These are phyloP conservation scores for Agonopterix arenella DNA, from an alignment of 2,888 invertebrate species.

Conservation along the genomic window DNA sequence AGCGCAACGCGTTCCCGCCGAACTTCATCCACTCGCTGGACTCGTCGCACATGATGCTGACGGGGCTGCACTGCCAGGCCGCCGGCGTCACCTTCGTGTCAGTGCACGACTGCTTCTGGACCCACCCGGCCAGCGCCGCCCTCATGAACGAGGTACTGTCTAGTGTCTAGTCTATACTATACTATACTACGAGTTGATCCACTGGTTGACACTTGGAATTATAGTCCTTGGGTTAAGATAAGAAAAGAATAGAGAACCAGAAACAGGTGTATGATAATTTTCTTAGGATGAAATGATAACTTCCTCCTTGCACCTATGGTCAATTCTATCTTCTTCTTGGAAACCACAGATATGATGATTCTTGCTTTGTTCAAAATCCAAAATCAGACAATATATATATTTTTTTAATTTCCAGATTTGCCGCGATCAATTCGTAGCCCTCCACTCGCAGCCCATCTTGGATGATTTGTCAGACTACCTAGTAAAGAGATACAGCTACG, in stretches of 20 bases:
- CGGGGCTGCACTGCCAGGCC: conserved; percentile 91
- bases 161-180: not conserved
- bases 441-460: conserved; percentile 95
- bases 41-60: conserved; percentile 99
- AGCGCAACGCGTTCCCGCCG: conserved; percentile 98
- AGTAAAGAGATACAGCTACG: conserved; percentile 80
- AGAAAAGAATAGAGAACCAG: too few species aligned
- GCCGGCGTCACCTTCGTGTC: conserved; percentile 93
- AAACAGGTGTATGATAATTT: too few species aligned
- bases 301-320: too few species aligned
- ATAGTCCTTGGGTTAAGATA: too few species aligned
- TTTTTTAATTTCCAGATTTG: conserved; percentile 82
- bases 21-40: conserved; percentile 99
- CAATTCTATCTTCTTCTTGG: too few species aligned
- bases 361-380: too few species aligned
- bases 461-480: conserved; percentile 89
- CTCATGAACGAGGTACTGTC: conserved; percentile 88
- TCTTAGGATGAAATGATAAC: too few species aligned
- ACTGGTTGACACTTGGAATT: too few species aligned
- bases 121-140: conserved; percentile 92
- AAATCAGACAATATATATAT: not conserved
- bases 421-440: conserved; percentile 97
- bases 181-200: too few species aligned
- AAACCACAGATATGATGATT: too few species aligned
- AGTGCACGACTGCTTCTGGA: conserved; percentile 99